Base-by-base conservation (phyloP, 2,888 invertebrate genomes). In the Meiosimyza platycephala region DNA sequence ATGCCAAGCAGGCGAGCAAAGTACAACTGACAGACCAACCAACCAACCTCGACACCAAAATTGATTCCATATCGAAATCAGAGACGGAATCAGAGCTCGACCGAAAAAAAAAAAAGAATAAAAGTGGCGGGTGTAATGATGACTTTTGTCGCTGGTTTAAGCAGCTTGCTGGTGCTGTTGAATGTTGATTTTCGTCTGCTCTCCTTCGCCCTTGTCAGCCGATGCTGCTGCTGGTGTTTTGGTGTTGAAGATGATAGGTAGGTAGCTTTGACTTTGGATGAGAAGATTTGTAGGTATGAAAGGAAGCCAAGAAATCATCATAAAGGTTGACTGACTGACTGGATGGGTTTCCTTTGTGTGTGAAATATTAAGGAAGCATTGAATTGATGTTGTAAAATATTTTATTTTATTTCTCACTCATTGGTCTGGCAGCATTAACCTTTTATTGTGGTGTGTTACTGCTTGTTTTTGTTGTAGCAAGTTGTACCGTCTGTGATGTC, bases 381-480 rank as follows among this genome's bases (percentile, higher is more conserved):
- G 59, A 68, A 68, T 50, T 57, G 59, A 68, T 68, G 59, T 48
- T 59, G 50, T 68, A 48, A 48, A 68, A 47, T 62, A 60, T 60
- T 69, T 69, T 52, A 63, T 63, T 62, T 40, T 62, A 13, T 40
- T 60, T 60, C 51, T 33, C 15, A n/a, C 33, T 28, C 50, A 2
- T 59, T 40, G 40, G 40, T 40, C 40, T 40, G 9, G 40, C 40
- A 7, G 40, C 40, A 40, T 40, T 40, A 40, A 40, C 50, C 60
- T 60, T 69, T 67, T 55, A 66, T 57, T 55, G 51, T 64, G 51
- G 50, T 60, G 40, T 40, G 48, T 68, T 59, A 1, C 15, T 1
- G n/a, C 11, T 63, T 63, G 33, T 13, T 48, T 70, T 70, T 18
- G 55, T 9, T 18, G 18, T 1, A 15, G 55, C 1, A 28, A 28